Evolutionary conservation across 2,113 vertebrate species (phyloP).

Genomic region (Ahaetulla prasina): DNA sequence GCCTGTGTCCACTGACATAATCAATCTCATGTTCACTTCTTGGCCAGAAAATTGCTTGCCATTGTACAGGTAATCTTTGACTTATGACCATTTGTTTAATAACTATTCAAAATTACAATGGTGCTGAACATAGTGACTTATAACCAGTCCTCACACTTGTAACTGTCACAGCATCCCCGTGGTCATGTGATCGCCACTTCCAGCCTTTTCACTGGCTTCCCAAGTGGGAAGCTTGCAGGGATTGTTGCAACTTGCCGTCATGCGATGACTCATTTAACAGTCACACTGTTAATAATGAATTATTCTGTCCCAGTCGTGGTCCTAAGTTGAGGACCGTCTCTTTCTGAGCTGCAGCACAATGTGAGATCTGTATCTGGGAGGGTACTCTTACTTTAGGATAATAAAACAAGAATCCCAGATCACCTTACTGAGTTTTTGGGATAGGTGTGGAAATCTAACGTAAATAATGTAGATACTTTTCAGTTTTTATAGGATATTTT

Average conservation of each 20-base stretch:
- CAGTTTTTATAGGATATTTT: not conserved
- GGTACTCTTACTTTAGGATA: not conserved
- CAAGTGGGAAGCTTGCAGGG: not conserved
- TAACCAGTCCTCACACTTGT: not conserved
- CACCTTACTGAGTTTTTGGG: not conserved
- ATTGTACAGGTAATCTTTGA: not conserved
- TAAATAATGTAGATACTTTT: not conserved
- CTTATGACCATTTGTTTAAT: not conserved
- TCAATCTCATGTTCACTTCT: not conserved
- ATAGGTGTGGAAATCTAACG: not conserved
- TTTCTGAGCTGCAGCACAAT: not conserved
- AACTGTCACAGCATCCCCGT: too few species aligned
- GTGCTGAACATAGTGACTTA: not conserved
- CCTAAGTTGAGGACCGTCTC: not conserved
- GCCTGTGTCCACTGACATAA: not conserved
- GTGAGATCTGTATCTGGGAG: not conserved
- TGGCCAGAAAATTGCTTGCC: not conserved
- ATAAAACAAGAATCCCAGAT: not conserved
- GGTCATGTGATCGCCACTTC: not conserved
- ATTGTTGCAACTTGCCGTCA: not conserved
- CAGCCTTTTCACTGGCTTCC: not conserved
- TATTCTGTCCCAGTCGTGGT: not conserved
- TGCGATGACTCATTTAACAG: not conserved
- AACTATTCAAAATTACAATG: not conserved
- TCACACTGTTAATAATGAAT: not conserved